Evolutionary conservation across 2,888 invertebrate genomes (phyloP).

Genomic region (Dryomyza anilis): DNA sequence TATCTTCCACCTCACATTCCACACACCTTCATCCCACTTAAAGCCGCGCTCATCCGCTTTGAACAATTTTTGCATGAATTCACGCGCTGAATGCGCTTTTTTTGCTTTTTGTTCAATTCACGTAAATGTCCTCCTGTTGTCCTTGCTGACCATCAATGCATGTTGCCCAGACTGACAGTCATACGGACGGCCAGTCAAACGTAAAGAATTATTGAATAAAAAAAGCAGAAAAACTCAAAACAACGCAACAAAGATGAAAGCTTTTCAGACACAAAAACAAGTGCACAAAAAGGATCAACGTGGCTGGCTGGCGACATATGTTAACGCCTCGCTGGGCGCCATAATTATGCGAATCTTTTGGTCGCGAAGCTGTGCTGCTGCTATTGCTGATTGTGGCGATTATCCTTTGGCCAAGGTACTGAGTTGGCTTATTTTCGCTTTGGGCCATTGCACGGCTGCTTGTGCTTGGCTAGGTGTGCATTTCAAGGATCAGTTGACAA

Average conservation of each 20-base stretch:
- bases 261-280: not conserved
- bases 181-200: not conserved
- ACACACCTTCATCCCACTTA: conserved; percentile 6
- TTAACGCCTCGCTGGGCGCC: conserved; percentile 49
- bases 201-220: no score
- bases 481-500: conserved; percentile 23
- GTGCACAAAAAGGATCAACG: not conserved
- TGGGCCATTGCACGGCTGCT: no score
- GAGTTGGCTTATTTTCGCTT: no score
- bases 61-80: conserved; percentile 56
- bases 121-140: no score
- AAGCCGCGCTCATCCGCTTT: conserved; percentile 41
- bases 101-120: not conserved
- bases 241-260: no score
- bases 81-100: conserved; percentile 37
- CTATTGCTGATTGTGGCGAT: conserved; percentile 3
- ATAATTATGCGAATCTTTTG: conserved; percentile 43
- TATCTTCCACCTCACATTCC: not conserved
- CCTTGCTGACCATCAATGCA: conserved; percentile 25
- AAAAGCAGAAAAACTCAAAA: no score
- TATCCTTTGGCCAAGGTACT: no score
- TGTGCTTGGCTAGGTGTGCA: not conserved
- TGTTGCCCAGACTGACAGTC: not conserved
- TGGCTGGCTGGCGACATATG: conserved; percentile 39
- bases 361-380: conserved; percentile 1